phyloP scores from a whole-genome alignment of 2,888 invertebrate genomes.

The Schrankia costaestrigalis region DNA sequence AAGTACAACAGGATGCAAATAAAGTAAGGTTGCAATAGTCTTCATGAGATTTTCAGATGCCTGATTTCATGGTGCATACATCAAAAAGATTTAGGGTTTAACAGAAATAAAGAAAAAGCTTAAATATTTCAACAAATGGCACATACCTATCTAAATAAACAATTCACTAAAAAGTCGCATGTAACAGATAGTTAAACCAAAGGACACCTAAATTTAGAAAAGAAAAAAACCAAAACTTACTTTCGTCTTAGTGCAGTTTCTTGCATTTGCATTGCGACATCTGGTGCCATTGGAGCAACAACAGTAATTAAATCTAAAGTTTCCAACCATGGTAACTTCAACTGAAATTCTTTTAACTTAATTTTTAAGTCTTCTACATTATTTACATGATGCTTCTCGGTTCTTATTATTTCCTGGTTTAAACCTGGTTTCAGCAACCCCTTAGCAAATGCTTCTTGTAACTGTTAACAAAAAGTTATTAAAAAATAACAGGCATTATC shows the following conservation, averaged over 20 bases:
- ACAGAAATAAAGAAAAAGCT: too few relatives aligned
- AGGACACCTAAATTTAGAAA: too few relatives aligned
- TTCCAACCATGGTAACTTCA: constrained; percentile 92
- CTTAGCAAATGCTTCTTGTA: constrained; percentile 93
- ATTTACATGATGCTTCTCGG: constrained; percentile 83
- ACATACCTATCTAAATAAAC: too few relatives aligned
- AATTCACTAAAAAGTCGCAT: too few relatives aligned
- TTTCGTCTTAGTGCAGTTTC: constrained; percentile 86
- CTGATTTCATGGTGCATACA: too few relatives aligned
- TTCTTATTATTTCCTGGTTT: constrained; percentile 83
- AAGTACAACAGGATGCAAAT: too few relatives aligned
- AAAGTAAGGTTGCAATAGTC: too few relatives aligned
- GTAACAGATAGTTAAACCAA: too few relatives aligned
- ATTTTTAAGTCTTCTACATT: constrained; percentile 86
- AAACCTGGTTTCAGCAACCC: constrained; percentile 93
- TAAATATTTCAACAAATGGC: too few relatives aligned
- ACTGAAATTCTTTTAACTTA: constrained; percentile 85
- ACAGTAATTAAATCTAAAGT: constrained; percentile 88
- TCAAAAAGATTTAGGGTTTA: too few relatives aligned
- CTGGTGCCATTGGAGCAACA: constrained; percentile 91
- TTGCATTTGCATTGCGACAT: constrained; percentile 88
- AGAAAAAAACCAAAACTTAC: constrained; percentile 37
- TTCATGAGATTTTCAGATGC: too few relatives aligned
- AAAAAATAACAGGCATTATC: background rate
- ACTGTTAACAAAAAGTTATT: constrained; percentile 73